Evolutionary conservation across 2,888 invertebrate species (phyloP), one percentile per base, ranked within the genome.

Genomic region (Rhorus exstirpatorius): DNA sequence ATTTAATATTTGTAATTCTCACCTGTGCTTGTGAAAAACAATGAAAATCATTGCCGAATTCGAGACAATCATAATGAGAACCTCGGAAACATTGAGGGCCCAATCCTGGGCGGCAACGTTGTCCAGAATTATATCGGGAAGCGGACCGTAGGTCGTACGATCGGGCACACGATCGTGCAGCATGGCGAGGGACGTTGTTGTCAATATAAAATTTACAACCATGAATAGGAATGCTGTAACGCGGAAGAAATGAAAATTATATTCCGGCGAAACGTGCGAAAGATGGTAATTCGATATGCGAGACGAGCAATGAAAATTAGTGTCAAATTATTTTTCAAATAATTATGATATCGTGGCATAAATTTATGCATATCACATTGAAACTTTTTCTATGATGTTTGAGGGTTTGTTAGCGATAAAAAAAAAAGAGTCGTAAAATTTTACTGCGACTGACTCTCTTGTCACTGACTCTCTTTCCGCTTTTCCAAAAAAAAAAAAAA

Each of bases 121-220:
- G 93, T 97, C 97, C 88, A 98, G 95, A 90, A 97, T 94, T 85
- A 97, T 94, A 93, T 98, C 98, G 76, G 97, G 97, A 87, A 98
- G 95, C 72, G 98, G 98, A 79, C 94, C 94, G 90, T 96, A 96
- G 6, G 94, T 94, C 83, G 94, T 94, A 85, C 96, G 94, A 93
- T 97, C 96, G 60, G 98, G 98, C 87, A 98, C 95, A 86, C 96
- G 95, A 93, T 98, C 98, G 94, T 98, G 98, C 81, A 97, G 96
- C 91, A 97, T 93, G 86, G 97, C 97, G 89, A 98, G 94, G 75
- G 97, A 96, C 90, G 96, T 93, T 80, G 96, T 95, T 83, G 96
- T 95, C 87, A 95, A 89, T 86, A 96, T 93, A 90, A 96, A 95
- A 93, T 95, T 95, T 87, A 95, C 93, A 87, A 94, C 93, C 93